Evolutionary conservation across 2,797 vertebrate genomes (phyloP).

Genomic region (Pelodytes ibericus): DNA sequence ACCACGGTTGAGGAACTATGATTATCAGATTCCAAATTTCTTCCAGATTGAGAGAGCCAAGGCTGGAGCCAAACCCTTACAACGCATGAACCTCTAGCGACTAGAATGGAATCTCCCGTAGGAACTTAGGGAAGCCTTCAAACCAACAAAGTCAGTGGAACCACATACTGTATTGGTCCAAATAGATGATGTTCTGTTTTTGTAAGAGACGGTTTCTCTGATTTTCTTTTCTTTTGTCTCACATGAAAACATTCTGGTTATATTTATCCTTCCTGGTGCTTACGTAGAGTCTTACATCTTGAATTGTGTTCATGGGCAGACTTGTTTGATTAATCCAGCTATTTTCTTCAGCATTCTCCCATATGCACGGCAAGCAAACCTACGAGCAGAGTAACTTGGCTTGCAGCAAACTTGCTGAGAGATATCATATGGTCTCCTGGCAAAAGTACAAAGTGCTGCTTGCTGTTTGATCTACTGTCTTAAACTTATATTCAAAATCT

Average conservation of each 20-base stretch:
- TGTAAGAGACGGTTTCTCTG: neutral
- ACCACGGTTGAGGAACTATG: too few species aligned
- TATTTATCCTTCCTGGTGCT: constrained; percentile 57
- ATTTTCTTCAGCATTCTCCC: constrained; percentile 64
- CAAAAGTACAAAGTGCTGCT: constrained; percentile 79
- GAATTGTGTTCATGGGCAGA: constrained; percentile 60
- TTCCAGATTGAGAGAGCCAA: too few species aligned
- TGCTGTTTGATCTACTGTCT: constrained; percentile 80
- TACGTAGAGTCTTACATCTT: constrained; percentile 68
- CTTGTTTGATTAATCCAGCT: constrained; percentile 61
- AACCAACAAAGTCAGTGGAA: neutral
- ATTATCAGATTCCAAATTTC: too few species aligned
- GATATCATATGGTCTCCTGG: constrained; percentile 82
- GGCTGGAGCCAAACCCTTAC: too few species aligned
- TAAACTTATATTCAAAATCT: constrained; percentile 81
- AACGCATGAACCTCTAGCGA: too few species aligned
- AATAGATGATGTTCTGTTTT: neutral
- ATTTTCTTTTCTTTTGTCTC: neutral
- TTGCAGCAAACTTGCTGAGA: constrained; percentile 75
- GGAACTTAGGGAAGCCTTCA: neutral
- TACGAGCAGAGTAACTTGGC: constrained; percentile 71
- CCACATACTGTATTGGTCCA: neutral
- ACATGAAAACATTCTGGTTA: constrained; percentile 11
- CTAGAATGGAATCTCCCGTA: neutral
- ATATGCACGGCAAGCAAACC: constrained; percentile 68